phyloP scores from a whole-genome alignment of 2,113 vertebrate genomes.

The Cyprinodon variegatus region DNA sequence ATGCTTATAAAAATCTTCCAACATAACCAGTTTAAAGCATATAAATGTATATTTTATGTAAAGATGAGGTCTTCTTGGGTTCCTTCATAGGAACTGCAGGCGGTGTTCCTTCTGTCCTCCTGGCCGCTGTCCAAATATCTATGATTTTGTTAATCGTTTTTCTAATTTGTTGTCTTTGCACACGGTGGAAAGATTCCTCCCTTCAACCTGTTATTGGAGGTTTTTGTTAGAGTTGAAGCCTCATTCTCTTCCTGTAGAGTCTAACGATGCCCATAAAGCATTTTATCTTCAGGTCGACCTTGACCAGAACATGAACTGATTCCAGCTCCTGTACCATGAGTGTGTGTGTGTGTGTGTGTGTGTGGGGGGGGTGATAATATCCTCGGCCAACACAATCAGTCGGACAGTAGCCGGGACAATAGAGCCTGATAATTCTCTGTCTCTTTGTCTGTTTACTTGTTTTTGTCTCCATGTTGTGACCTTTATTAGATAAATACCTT shows the following conservation, averaged over 20 bases:
- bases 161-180: background rate
- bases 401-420: constrained; percentile 24
- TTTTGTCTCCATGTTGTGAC: background rate
- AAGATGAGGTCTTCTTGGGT: background rate
- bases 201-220: background rate
- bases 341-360: constrained; percentile 9
- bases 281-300: constrained; percentile 49
- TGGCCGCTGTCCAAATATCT: background rate
- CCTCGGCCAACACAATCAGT: constrained; percentile 13
- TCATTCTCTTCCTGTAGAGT: background rate
- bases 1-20: too few species aligned
- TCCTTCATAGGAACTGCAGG: background rate
- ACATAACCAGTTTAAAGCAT: too few species aligned
- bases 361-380: background rate
- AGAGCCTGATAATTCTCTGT: background rate
- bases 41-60: too few species aligned
- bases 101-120: background rate
- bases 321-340: background rate
- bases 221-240: background rate
- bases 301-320: constrained; percentile 55
- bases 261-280: constrained; percentile 35
- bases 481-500: background rate
- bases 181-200: background rate
- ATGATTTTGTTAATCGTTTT: background rate
- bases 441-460: background rate